These are phyloP conservation scores for Liparis tanakae DNA, from an alignment of 2,797 vertebrate genomes.

Conservation along the genomic window DNA sequence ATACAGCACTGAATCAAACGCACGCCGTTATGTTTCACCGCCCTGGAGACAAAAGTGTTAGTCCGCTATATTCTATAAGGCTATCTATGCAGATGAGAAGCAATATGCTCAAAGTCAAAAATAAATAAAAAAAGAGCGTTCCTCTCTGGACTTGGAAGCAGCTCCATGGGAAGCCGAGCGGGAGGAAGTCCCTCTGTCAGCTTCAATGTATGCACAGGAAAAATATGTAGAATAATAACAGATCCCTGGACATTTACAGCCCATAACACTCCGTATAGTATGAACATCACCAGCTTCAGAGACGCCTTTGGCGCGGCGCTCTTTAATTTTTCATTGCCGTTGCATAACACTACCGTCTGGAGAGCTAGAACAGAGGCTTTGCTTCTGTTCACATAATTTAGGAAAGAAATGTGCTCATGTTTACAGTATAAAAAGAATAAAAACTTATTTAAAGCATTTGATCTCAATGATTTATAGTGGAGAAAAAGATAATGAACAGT, in stretches of 20 bases:
- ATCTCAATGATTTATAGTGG: constrained; percentile 7
- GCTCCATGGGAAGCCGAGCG: constrained; percentile 13
- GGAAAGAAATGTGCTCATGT: constrained; percentile 17
- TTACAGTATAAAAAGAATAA: constrained; percentile 36
- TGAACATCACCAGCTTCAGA: constrained; percentile 41
- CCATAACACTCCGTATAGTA: constrained; percentile 36
- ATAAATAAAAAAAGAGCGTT: neutral
- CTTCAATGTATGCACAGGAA: constrained; percentile 20
- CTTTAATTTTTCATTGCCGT: constrained; percentile 33
- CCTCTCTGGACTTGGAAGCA: constrained; percentile 24
- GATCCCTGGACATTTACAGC: constrained; percentile 48
- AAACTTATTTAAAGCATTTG: constrained; percentile 11
- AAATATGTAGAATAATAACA: constrained; percentile 64
- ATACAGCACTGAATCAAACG: constrained; percentile 29
- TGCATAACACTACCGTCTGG: constrained; percentile 45
- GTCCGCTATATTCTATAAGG: neutral
- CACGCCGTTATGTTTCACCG: constrained; percentile 34
- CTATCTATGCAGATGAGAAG: constrained; percentile 32
- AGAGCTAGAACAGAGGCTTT: constrained; percentile 31
- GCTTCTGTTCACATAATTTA: constrained; percentile 43
- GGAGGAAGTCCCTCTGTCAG: constrained; percentile 37
- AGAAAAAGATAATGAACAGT: constrained; percentile 28
- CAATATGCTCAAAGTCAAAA: constrained; percentile 22
- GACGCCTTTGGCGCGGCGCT: constrained; percentile 26
- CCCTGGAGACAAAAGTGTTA: constrained; percentile 14